phyloP scores from a whole-genome alignment of 1,140 invertebrate species.

The Bemisia tabaci region DNA sequence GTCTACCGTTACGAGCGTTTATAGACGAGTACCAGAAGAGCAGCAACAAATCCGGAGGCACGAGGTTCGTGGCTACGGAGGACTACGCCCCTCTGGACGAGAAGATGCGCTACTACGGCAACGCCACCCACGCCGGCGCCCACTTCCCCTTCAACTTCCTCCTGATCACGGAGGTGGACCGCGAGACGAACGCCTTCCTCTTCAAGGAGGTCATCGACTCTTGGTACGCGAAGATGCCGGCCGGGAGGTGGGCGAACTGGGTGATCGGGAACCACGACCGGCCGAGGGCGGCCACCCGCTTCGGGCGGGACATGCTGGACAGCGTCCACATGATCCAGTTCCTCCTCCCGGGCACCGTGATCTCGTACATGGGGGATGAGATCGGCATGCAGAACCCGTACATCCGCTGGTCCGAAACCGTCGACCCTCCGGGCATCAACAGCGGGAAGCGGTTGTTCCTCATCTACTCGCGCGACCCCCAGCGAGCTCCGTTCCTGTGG shows the following conservation, averaged over 20 bases:
- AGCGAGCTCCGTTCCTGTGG: conserved; percentile 63
- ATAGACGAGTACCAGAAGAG: conserved; percentile 39
- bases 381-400: conserved; percentile 54
- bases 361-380: conserved; percentile 67
- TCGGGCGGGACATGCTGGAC: conserved; percentile 46
- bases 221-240: conserved; percentile 39
- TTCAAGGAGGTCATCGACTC: conserved; percentile 36
- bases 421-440: conserved; percentile 30
- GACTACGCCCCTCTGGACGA: conserved; percentile 26
- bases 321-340: conserved; percentile 57
- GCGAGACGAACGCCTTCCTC: conserved; percentile 31
- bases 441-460: conserved; percentile 36
- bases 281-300: conserved; percentile 45
- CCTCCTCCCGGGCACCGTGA: conserved; percentile 54
- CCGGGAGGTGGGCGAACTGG: conserved; percentile 38
- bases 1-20: conserved; percentile 44
- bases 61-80: conserved; percentile 34
- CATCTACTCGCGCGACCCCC: conserved; percentile 42
- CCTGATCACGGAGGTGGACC: conserved; percentile 36
- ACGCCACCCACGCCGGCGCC: conserved; percentile 24
- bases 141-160: conserved; percentile 40
- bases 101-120: conserved; percentile 32
- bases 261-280: conserved; percentile 61
- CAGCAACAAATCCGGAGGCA: not conserved
- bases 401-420: conserved; percentile 38